Base-by-base conservation (phyloP, 1,140 invertebrate genomes). In the Philotrypesis tridentata region DNA sequence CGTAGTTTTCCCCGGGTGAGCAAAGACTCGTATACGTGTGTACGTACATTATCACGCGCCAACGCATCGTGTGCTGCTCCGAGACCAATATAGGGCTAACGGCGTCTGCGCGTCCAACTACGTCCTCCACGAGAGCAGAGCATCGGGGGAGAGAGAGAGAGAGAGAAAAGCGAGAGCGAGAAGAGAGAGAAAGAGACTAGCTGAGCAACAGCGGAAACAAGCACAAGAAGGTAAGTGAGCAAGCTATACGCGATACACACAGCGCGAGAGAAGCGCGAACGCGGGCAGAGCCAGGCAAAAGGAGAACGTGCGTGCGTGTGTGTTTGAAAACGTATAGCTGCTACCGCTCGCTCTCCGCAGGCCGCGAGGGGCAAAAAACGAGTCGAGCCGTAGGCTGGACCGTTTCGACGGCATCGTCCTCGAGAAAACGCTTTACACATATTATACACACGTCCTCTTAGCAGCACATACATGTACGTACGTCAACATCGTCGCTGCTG, bases 401-500 rank as follows among this genome's bases (percentile, higher is more conserved):
- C 65, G 17, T 48, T 17, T 17, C 17, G 11, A 12, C 11, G 60
- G 31, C 60, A 40, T 60, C 17, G 7, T 14, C n/a, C 0, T 25
- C 61, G 11, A 27, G 60, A 40, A n/a, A 67, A 65, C 33, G 37
- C 31, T 61, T 40, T 40, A 67, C 60, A 55, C 55, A 75, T 37
- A 43, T 43, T n/a, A n/a, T n/a, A n/a, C n/a, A n/a, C n/a, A 55
- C n/a, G 37, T 67, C 55, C 61, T 75, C 73, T 75, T 25, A 63
- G 74, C 33, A 33, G 74, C 33, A 67, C 43, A 29, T 63, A 55
- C 71, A 25, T 67, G 55, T 63, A 68, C 67, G 67, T 71, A 74
- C 77, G 77, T 79, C 77, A 79, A 79, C 77, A 79, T 71, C 77
- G 77, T 68, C 76, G 65, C 60, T 27, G 67, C 37, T 27, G 25